Percentiles rank a stretch among this genome's conserved stretches.
These are phyloP conservation scores for Archips xylosteana DNA, from an alignment of 2,888 invertebrate genomes.

Conservation along the genomic window DNA sequence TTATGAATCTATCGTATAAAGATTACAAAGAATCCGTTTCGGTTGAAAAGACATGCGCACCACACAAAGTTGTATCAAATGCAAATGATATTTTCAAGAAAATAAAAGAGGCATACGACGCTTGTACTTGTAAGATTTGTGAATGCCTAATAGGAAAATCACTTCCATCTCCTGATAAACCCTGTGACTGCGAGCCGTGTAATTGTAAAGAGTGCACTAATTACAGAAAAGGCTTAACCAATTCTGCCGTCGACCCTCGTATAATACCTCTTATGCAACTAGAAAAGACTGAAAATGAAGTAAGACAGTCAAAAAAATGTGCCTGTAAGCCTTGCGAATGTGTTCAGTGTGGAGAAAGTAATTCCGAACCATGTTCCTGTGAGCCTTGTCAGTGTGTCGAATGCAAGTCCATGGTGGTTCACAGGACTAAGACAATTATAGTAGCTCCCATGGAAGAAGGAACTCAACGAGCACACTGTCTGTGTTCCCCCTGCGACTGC, in stretches of 20 bases:
- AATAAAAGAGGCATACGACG: slow-evolving; percentile 68
- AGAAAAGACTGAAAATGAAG: slow-evolving; percentile 36
- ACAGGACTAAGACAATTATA: slow-evolving; percentile 46
- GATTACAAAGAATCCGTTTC: slow-evolving; percentile 52
- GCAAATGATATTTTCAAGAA: slow-evolving; percentile 60
- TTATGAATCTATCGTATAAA: slow-evolving; percentile 60
- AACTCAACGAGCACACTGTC: slow-evolving; percentile 50
- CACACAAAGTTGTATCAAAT: slow-evolving; percentile 21
- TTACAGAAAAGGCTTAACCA: slow-evolving; percentile 1
- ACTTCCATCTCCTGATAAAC: slow-evolving; percentile 24
- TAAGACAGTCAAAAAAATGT: slow-evolving; percentile 46
- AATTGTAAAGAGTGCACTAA: slow-evolving; percentile 41
- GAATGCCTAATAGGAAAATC: slow-evolving; percentile 60
- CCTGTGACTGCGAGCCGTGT: slow-evolving; percentile 45
- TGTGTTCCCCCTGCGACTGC: slow-evolving; percentile 68
- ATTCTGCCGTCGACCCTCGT: slow-evolving; percentile 48
- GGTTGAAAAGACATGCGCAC: neutral
- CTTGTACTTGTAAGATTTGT: slow-evolving; percentile 74
- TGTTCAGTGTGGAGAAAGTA: slow-evolving; percentile 46
- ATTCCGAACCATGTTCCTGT: slow-evolving; percentile 54
- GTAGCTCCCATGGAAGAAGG: slow-evolving; percentile 56
- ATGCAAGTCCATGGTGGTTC: slow-evolving; percentile 49
- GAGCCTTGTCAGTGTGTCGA: slow-evolving; percentile 59
- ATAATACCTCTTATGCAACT: slow-evolving; percentile 49
- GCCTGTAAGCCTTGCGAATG: slow-evolving; percentile 59